Conservation (phyloP, 30 jellyfish, hydroid and myxozoan genomes). For the Mastigias papua region DNA sequence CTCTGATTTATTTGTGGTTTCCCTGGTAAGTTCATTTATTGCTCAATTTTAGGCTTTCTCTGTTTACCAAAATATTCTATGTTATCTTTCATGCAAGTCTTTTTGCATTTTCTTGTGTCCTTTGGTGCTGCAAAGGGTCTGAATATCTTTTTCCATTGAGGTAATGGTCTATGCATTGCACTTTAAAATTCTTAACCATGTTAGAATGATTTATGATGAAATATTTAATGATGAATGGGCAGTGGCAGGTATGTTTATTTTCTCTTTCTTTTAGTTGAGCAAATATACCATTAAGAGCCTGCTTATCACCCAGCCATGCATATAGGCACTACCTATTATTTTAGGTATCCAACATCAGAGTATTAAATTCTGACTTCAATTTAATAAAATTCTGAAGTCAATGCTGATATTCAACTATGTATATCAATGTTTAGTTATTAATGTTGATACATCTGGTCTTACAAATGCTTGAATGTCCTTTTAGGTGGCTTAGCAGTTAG, state of each 20-base stretch:
- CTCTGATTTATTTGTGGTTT: constrained; percentile 92
- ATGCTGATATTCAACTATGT: no score
- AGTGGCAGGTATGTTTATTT: constrained; percentile 84
- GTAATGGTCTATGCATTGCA: no score
- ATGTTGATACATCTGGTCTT: no score
- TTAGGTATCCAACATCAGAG: no score
- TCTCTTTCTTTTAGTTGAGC: neutral
- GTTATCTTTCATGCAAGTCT: neutral
- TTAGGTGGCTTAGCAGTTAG: constrained; percentile 97
- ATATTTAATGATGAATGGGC: constrained; percentile 98
- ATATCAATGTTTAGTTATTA: no score
- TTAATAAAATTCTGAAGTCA: no score
- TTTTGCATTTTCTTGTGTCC: neutral
- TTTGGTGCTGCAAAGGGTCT: neutral
- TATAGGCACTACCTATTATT: no score
- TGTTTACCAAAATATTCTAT: no score
- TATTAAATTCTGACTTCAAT: neutral
- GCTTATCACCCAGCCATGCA: no score
- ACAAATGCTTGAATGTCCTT: no score
- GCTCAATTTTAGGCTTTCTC: no score
- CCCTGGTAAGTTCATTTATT: constrained; percentile 91
- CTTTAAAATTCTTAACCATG: constrained; percentile 87
- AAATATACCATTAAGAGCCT: neutral
- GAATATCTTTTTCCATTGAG: no score
- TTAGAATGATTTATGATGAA: constrained; percentile 94